These are phyloP conservation scores for Heliconius cydno DNA, from an alignment of 2,888 invertebrate species.

Conservation along the genomic window DNA sequence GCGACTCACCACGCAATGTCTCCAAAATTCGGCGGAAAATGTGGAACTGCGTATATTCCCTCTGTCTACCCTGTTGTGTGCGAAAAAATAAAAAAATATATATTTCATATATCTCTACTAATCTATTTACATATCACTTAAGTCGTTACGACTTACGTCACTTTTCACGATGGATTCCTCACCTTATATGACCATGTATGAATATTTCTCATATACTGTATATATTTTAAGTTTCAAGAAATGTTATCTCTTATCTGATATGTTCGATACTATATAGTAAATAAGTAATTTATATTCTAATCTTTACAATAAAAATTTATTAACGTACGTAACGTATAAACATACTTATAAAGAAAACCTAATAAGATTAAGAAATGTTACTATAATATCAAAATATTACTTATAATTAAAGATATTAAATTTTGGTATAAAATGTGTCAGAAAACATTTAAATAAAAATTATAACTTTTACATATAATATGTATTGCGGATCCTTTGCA, in stretches of 20 bases:
- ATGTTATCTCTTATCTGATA: conserved; percentile 4
- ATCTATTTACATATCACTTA: conserved; percentile 26
- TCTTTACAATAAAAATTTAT: background rate
- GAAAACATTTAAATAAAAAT: background rate
- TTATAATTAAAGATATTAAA: background rate
- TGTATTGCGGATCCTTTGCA: no score
- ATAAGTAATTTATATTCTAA: conserved; percentile 11
- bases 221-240: conserved; percentile 4
- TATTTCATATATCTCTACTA: no score
- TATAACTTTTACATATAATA: no score
- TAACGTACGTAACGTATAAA: background rate
- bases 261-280: background rate
- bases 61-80: no score
- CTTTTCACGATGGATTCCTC: background rate
- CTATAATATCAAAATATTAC: background rate
- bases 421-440: background rate
- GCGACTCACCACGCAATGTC: no score
- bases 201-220: background rate
- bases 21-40: no score
- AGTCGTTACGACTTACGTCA: background rate
- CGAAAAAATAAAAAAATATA: no score
- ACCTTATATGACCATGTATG: conserved; percentile 6
- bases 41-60: no score
- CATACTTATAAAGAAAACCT: background rate
- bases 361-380: background rate